A percentile compares a stretch with the other conserved stretches of the same genome.
Evolutionary conservation across 2,888 invertebrate genomes (phyloP).

Genomic region (Norana najaformis): DNA sequence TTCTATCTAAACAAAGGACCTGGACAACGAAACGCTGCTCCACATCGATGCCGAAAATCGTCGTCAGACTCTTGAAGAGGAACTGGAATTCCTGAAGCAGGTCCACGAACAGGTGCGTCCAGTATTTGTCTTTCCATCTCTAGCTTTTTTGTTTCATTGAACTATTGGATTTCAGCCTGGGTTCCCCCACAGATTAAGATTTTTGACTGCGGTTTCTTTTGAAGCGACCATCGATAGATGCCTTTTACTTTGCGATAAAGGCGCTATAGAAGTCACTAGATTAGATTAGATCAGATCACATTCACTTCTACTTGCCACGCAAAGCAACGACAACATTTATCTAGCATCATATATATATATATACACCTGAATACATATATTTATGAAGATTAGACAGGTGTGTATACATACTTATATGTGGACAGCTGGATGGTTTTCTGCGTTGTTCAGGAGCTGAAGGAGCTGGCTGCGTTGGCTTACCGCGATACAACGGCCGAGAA

Average conservation of each 20-base stretch:
- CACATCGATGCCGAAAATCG: constrained; percentile 65
- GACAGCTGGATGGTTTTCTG: neutral
- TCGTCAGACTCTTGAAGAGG: constrained; percentile 64
- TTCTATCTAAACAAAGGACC: constrained; percentile 55
- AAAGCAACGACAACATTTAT: no score
- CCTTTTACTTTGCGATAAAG: no score
- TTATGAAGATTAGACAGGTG: neutral
- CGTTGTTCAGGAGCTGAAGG: constrained; percentile 63
- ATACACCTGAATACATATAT: neutral
- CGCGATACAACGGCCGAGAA: constrained; percentile 66
- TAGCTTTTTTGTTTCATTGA: neutral
- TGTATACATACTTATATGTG: neutral
- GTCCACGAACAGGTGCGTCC: constrained; percentile 63
- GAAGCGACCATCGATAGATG: no score
- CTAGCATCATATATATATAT: neutral
- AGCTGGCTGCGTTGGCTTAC: constrained; percentile 64
- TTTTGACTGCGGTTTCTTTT: no score
- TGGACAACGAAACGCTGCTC: constrained; percentile 65
- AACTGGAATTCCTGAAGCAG: constrained; percentile 65
- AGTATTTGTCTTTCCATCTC: neutral
- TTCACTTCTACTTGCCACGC: no score
- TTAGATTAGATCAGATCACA: no score
- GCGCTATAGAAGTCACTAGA: no score
- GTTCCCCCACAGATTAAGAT: neutral
- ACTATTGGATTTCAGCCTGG: neutral